Evolutionary conservation across 1,140 invertebrate species (phyloP).

Genomic region (Bombus superbus): DNA sequence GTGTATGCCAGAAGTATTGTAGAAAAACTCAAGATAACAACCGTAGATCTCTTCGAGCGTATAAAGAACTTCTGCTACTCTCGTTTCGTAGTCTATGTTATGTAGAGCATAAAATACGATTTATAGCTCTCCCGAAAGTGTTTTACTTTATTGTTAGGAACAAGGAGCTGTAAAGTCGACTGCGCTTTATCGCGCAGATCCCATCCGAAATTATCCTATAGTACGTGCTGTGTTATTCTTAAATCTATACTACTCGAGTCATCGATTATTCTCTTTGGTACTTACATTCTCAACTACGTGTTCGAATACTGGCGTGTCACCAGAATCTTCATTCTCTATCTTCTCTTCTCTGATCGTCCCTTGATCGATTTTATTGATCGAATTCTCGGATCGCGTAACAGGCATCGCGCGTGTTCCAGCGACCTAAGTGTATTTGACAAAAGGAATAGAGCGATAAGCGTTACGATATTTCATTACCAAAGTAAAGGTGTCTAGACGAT

Average conservation of each 20-base stretch:
- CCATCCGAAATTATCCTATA: too few species aligned
- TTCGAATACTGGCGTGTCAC: not conserved
- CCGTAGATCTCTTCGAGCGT: not conserved
- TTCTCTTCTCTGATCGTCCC: not conserved
- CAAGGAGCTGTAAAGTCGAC: not conserved
- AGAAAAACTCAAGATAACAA: not conserved
- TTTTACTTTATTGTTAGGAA: conserved; percentile 14
- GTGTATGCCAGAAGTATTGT: too few species aligned
- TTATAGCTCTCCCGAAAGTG: not conserved
- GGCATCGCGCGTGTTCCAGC: conserved; percentile 15
- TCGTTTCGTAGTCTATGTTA: not conserved
- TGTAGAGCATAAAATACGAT: not conserved
- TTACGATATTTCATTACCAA: not conserved
- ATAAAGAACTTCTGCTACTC: not conserved
- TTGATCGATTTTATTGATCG: conserved; percentile 57
- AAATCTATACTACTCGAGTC: not conserved
- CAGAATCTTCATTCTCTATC: not conserved
- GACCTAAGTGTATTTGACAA: not conserved
- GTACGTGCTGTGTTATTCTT: not conserved
- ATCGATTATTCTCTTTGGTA: not conserved
- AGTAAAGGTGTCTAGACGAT: too few species aligned
- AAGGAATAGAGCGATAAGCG: not conserved
- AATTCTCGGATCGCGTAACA: not conserved
- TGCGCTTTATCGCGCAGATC: too few species aligned
- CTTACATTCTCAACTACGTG: not conserved